Evolutionary conservation across 2,888 invertebrate species (phyloP), one percentile per base, ranked within the genome.

Genomic region (Sericinus montela): DNA sequence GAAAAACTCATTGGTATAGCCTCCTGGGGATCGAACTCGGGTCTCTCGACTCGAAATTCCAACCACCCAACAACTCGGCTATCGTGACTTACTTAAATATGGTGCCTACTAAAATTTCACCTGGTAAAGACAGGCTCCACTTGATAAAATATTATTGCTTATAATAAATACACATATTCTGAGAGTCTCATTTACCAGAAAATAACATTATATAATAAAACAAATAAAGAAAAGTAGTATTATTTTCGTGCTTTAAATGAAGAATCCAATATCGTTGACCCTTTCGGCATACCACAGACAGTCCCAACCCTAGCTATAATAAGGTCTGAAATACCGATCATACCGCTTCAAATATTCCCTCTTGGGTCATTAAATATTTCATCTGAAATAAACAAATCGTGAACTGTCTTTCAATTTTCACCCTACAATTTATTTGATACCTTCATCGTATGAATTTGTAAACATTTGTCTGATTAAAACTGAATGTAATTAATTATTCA

Each of bases 251-350:
- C 23, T 19, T 6, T 11, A 30, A 42, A 14, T 7, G 54, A 67
- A 69, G 70, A 72, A 73, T 75, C 60, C 69, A 72, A 71, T 69
- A 66, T 69, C 60, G 64, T 51, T 59, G 63, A 63, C 67, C 68
- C 63, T 62, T 59, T 60, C 52, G 39, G 62, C 66, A 67, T 69
- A 68, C 68, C 68, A 47, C 19, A 19, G 19, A 19, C 19, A 19
- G 19, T 3, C 19, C 19, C 19, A 60, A 58, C 62, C 72, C 64
- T 62, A 51, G 61, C 66, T 64, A 53, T 67, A 69, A 69, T 69
- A 71, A 64, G 67, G 65, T 65, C 68, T 60, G 59, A 56, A 57
- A 76, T 76, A 59, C 71, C 72, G 62, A 65, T 65, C 67, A 66
- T 70, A 62, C 59, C 56, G 40, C 36, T 45, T 47, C 47, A 54